Evolutionary conservation across 2,113 vertebrate species (phyloP).

Genomic region (Engraulis encrasicolus): DNA sequence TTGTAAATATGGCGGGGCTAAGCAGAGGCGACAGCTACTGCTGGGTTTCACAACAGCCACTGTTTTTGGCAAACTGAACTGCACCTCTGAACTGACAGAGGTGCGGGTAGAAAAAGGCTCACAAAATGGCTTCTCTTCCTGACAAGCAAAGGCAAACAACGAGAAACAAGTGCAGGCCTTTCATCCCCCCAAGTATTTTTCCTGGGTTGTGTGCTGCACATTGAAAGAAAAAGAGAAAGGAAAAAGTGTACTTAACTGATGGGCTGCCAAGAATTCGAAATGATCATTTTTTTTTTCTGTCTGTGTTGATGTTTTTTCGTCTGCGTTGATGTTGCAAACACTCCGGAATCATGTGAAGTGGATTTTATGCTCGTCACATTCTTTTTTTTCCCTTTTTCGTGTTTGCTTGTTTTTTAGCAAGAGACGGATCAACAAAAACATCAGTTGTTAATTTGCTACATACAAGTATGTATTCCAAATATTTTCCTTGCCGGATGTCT

Average conservation of each 20-base stretch:
- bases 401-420: conserved; percentile 19
- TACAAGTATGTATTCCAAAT: no score
- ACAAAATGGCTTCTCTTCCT: background rate
- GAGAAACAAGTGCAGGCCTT: background rate
- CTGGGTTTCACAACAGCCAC: conserved; percentile 28
- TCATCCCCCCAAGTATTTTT: background rate
- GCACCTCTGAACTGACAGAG: conserved; percentile 23
- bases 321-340: conserved; percentile 29
- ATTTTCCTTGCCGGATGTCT: background rate
- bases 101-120: conserved; percentile 18
- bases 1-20: conserved; percentile 45
- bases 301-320: no score
- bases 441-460: background rate
- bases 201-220: background rate
- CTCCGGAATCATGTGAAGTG: conserved; percentile 15
- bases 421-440: background rate
- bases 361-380: background rate
- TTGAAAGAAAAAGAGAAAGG: background rate
- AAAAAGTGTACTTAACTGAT: no score
- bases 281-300: conserved; percentile 14
- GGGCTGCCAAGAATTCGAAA: background rate
- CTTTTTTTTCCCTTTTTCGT: no score
- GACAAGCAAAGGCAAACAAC: conserved; percentile 15
- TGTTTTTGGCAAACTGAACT: conserved; percentile 22
- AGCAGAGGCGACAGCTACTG: conserved; percentile 49